Base-by-base conservation (phyloP, 1,140 invertebrate genomes). In the Melanaphis sacchari region DNA sequence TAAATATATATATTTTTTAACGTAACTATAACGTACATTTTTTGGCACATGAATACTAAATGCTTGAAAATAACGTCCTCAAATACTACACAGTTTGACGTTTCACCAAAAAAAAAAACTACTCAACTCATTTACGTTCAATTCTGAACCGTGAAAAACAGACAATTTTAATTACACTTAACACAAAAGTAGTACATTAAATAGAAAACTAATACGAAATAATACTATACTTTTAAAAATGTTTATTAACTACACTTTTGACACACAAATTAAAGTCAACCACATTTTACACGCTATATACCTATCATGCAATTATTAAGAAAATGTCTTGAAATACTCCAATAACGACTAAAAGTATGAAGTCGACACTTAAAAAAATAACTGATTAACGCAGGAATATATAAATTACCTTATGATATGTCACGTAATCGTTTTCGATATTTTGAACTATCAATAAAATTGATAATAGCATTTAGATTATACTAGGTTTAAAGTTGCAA, bases 41-140 rank as follows among this genome's bases (percentile, higher is more conserved):
- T 54, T 89, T 89, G 88, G 88, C 88, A 89, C 49, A 24, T 54
- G 3, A 54, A 88, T 43, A 36, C 85, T 38, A 26, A 54, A 40
- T 40, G 88, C 88, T 89, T 36, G 49, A 89, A 89, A 89, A 89
- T 54, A 89, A 89, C 49, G 36, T 54, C 38, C 36, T 54, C 49
- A 54, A 40, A 89, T 54, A 54, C 36, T 43, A 89, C 46, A 46
- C 22, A 54, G 22, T 89, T 89, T 54, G 49, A 89, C 88, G 36
- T 89, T 52, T 54, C 24, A 89, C 46, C 54, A 38, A 89, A 52
- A 46, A 89, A 49, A 41, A 87, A 89, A 89, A 88, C n/a, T 38
- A 89, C 7, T 89, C n/a, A 89, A 89, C 49, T 89, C 22, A 49
- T 54, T 54, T 89, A 49, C 88, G 9, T 54, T 40, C 8, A 21